These are phyloP conservation scores for Ibycter americanus DNA, from an alignment of 2,797 vertebrate species.

Conservation along the genomic window DNA sequence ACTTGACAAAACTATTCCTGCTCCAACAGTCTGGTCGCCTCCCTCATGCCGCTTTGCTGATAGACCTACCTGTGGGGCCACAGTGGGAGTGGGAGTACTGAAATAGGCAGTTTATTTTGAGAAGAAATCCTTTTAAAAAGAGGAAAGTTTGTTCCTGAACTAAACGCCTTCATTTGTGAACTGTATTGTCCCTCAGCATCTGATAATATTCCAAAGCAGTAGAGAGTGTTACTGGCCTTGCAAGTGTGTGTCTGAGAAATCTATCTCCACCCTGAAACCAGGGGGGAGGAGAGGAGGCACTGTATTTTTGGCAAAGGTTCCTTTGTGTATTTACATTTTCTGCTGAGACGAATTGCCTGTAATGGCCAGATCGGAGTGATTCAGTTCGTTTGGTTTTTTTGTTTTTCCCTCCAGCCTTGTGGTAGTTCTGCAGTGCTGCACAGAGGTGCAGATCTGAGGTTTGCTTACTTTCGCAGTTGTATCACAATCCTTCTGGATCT, in stretches of 20 bases:
- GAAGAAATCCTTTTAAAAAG: neutral
- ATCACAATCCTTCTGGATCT: neutral
- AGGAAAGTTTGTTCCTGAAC: neutral
- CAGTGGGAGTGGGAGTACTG: neutral
- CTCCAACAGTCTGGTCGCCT: neutral
- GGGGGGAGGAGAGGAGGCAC: neutral
- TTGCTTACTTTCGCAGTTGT: neutral
- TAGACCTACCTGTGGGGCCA: neutral
- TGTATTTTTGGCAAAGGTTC: neutral
- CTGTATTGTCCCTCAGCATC: neutral
- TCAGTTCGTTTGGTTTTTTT: neutral
- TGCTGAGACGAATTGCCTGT: neutral
- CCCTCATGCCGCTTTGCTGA: neutral
- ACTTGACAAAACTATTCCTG: neutral
- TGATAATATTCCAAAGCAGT: neutral
- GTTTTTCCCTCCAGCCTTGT: neutral
- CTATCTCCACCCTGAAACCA: constrained; percentile 12
- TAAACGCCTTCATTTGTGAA: neutral
- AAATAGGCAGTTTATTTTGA: neutral
- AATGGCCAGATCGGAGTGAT: neutral
- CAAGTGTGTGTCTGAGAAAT: neutral
- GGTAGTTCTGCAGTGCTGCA: neutral
- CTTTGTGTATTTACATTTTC: neutral
- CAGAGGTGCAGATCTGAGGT: neutral
- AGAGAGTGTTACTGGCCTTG: neutral